Conservation (phyloP, 1,140 invertebrate species). For the Dendroctonus valens region DNA sequence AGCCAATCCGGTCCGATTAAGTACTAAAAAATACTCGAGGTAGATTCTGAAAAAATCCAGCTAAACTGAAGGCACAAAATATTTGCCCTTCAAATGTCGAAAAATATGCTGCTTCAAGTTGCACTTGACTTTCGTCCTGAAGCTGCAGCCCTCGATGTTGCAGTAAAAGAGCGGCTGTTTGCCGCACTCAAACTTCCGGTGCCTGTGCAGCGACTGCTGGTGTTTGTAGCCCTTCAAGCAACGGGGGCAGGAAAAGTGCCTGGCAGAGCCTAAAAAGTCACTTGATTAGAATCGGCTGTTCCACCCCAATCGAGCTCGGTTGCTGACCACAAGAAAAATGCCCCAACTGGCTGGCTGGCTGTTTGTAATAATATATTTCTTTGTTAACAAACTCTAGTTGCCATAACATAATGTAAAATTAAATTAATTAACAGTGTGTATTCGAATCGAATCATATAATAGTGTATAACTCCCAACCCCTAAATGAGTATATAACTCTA, state of each 20-base stretch:
- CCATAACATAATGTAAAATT: no score
- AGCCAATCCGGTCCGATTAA: not conserved
- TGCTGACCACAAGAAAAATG: no score
- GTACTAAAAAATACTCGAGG: not conserved
- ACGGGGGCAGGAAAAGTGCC: constrained; percentile 55
- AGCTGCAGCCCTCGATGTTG: constrained; percentile 63
- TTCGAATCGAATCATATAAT: no score
- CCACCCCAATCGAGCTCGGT: no score
- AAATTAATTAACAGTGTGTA: no score
- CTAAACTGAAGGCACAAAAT: not conserved
- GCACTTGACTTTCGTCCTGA: constrained; percentile 59
- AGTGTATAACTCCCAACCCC: no score
- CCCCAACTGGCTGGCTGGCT: no score
- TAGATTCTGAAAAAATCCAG: not conserved
- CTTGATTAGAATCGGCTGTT: no score
- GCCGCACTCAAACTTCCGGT: constrained; percentile 63
- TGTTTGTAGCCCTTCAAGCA: constrained; percentile 60
- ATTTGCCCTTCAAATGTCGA: constrained; percentile 48
- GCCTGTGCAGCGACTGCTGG: constrained; percentile 58
- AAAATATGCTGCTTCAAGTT: constrained; percentile 59
- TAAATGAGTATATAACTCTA: no score
- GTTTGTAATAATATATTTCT: no score
- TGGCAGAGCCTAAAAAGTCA: constrained; percentile 17
- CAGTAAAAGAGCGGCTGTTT: constrained; percentile 75
- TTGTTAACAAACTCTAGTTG: no score